These are phyloP conservation scores for Danio jaintianensis DNA, from an alignment of 2,797 vertebrate species.

Conservation along the genomic window DNA sequence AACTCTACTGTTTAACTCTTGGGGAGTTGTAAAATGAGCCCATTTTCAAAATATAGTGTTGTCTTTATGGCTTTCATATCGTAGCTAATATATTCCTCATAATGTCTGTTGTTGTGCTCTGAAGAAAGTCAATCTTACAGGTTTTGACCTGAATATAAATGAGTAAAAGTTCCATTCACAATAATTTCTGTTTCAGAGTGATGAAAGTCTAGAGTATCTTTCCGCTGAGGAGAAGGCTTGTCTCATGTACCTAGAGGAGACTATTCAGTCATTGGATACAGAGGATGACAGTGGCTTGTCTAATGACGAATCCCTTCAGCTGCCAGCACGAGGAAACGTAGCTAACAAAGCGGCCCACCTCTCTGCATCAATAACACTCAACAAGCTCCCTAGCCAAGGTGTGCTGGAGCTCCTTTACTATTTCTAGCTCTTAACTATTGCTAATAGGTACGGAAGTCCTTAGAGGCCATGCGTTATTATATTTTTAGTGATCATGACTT, in stretches of 20 bases:
- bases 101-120: background rate
- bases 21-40: too few relatives aligned
- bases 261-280: conserved; percentile 88
- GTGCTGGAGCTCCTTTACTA: background rate
- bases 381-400: conserved; percentile 70
- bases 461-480: too few relatives aligned
- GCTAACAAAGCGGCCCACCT: conserved; percentile 70
- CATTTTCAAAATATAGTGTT: too few relatives aligned
- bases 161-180: background rate
- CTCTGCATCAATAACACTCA: conserved; percentile 68
- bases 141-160: background rate
- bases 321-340: conserved; percentile 64
- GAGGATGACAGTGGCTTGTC: conserved; percentile 87
- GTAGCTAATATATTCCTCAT: background rate
- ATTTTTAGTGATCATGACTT: too few relatives aligned
- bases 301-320: conserved; percentile 75
- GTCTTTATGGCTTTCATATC: background rate
- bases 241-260: conserved; percentile 93
- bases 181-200: conserved; percentile 77
- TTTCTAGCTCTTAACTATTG: background rate
- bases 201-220: conserved; percentile 87
- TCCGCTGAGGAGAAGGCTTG: conserved; percentile 93
- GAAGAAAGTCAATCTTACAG: background rate
- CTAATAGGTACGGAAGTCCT: too few relatives aligned
- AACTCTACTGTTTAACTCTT: too few relatives aligned